phyloP scores from a whole-genome alignment of 2,888 invertebrate genomes.

The Trachelus iudaicus region DNA sequence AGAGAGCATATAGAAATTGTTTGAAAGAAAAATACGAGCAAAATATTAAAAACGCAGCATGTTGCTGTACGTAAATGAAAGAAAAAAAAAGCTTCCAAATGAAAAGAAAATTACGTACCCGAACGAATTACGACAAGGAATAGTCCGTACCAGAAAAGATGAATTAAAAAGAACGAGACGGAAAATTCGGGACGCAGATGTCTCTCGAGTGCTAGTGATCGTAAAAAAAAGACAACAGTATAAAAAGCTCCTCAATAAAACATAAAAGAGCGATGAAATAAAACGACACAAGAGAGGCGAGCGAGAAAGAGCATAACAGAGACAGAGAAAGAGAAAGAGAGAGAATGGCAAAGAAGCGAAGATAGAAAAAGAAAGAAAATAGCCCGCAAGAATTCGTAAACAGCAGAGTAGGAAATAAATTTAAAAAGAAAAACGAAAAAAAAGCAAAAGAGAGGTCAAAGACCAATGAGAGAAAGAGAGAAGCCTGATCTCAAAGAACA shows the following conservation, averaged over 20 bases:
- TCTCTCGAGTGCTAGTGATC: neutral
- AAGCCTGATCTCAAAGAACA: neutral
- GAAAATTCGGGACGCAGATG: constrained; percentile 1
- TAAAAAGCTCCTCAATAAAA: constrained; percentile 46
- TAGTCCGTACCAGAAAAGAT: too few species aligned
- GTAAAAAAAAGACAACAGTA: constrained; percentile 22
- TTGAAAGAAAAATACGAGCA: too few species aligned
- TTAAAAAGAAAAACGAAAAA: neutral
- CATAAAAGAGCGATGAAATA: constrained; percentile 46
- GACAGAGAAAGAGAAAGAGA: constrained; percentile 10
- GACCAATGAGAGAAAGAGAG: neutral
- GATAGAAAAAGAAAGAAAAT: constrained; percentile 2
- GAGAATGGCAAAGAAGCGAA: constrained; percentile 10
- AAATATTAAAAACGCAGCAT: too few species aligned
- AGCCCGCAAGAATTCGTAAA: neutral
- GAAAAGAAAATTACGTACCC: too few species aligned
- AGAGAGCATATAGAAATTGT: too few species aligned
- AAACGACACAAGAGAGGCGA: constrained; percentile 28
- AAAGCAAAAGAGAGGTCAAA: neutral
- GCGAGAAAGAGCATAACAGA: constrained; percentile 16
- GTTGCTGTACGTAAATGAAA: too few species aligned
- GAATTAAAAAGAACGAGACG: neutral
- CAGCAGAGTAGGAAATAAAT: neutral
- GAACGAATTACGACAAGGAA: too few species aligned
- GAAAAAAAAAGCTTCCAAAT: too few species aligned